A percentile compares a stretch with the other conserved stretches of the same genome.
These are phyloP conservation scores for Leiothrix lutea DNA, from an alignment of 2,113 vertebrate genomes.

Conservation along the genomic window DNA sequence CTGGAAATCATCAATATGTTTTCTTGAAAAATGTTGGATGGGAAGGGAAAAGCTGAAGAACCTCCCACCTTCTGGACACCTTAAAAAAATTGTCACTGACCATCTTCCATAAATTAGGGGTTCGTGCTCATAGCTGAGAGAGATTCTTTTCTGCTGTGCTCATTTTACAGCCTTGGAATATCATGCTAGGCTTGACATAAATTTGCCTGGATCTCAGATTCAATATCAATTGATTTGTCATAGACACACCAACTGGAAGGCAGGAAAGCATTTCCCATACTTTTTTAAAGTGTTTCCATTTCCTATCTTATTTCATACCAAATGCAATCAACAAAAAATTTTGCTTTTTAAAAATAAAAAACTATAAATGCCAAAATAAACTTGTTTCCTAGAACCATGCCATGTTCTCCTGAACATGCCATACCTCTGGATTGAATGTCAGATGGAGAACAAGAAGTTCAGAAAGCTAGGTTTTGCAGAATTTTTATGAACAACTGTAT, in stretches of 20 bases:
- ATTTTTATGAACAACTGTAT: neutral
- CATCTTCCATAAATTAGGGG: neutral
- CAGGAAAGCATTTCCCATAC: neutral
- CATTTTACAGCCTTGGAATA: neutral
- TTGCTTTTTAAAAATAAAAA: neutral
- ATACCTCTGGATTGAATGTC: neutral
- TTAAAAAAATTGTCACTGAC: neutral
- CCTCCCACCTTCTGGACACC: neutral
- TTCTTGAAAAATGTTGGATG: neutral
- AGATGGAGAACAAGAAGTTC: rapidly evolving
- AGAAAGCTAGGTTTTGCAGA: neutral
- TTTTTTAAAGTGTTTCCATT: neutral
- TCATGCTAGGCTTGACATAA: neutral
- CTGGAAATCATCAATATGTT: neutral
- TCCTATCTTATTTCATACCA: neutral
- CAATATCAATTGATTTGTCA: neutral
- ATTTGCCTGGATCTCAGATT: neutral
- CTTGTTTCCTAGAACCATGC: neutral
- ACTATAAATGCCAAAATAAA: neutral
- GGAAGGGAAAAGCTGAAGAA: neutral
- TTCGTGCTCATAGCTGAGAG: neutral
- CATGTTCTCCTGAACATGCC: neutral
- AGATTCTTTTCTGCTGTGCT: neutral
- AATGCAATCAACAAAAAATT: neutral
- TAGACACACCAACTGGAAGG: neutral